These are phyloP conservation scores for Gallinago stenura DNA, from an alignment of 2,797 vertebrate genomes.

Conservation along the genomic window DNA sequence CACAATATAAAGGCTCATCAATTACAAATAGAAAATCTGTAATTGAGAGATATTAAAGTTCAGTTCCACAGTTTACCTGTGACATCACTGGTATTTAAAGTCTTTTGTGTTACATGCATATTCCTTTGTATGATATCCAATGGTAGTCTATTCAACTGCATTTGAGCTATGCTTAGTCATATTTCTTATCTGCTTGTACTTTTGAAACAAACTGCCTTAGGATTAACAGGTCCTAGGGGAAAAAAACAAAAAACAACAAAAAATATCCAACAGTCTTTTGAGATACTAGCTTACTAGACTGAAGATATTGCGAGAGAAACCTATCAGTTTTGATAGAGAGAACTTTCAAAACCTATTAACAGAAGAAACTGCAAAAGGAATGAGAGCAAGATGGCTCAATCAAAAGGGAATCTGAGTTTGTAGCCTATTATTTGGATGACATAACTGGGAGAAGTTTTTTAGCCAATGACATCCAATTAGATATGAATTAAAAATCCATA, in stretches of 20 bases:
- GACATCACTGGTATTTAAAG: neutral
- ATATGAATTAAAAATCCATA: neutral
- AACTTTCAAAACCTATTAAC: neutral
- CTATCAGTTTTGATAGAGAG: neutral
- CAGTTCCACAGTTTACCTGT: neutral
- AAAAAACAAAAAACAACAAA: neutral
- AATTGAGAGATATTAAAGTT: neutral
- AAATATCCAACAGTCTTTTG: neutral
- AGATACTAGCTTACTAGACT: neutral
- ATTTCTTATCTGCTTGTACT: neutral
- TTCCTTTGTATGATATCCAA: neutral
- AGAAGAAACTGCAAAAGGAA: accelerated
- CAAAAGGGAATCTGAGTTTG: neutral
- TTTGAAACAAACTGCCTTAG: neutral
- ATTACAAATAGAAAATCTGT: neutral
- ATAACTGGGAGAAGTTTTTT: neutral
- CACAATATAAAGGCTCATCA: neutral
- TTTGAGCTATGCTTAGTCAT: neutral
- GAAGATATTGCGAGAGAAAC: neutral
- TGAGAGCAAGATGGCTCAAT: neutral
- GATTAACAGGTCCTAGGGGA: neutral
- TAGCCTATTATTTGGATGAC: neutral
- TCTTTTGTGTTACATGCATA: neutral
- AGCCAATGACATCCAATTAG: neutral
- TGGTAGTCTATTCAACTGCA: neutral